Base-by-base conservation (phyloP, 2,888 invertebrate species). In the Lampropteryx suffumata region DNA sequence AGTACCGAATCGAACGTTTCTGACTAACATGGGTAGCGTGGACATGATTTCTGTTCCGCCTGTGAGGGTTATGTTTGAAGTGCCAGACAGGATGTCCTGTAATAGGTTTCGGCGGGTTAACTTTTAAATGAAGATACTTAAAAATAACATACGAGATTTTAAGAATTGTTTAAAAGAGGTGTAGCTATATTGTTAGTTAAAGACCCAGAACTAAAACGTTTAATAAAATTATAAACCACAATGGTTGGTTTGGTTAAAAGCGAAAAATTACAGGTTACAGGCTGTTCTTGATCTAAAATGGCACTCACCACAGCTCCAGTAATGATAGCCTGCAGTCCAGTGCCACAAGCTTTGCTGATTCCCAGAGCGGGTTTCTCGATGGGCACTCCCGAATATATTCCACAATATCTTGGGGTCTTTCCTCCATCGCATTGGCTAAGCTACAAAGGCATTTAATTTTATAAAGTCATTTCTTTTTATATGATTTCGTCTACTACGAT, bases 41-140 rank as follows among this genome's bases (percentile, higher is more conserved):
- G 97, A 97, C 99, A 99, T 99, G 71, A 95, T 96, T 69, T 99
- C 99, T 26, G 95, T 93, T 0, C 99, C 99, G 29, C 98, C 99
- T 11, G 97, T 94, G 30, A 99, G 83, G 3, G 95, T 95, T 41
- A 99, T 92, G 60, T 95, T 93, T 4, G 97, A 94, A 57, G 94
- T 94, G 14, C 97, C 97, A 34, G 94, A 87, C 56, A 93, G 63
- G 50, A 99, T 98, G 69, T 98, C 98, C 95, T 96, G 69, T 6
- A 87, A 82, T n/a, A n/a, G n/a, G n/a, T 32, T 10, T 10, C 3
- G 29, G 10, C n/a, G n/a, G n/a, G n/a, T n/a, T 35, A 24, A 35
- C 21, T n/a, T 1, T 11, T 11, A 30, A 30, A 10, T n/a, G n/a
- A n/a, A n/a, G n/a, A n/a, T n/a, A n/a, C n/a, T n/a, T n/a, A n/a